A percentile compares a stretch with the other conserved stretches of the same genome.
Evolutionary conservation across 2,797 vertebrate species (phyloP).

Genomic region (Etheostoma perlongum): DNA sequence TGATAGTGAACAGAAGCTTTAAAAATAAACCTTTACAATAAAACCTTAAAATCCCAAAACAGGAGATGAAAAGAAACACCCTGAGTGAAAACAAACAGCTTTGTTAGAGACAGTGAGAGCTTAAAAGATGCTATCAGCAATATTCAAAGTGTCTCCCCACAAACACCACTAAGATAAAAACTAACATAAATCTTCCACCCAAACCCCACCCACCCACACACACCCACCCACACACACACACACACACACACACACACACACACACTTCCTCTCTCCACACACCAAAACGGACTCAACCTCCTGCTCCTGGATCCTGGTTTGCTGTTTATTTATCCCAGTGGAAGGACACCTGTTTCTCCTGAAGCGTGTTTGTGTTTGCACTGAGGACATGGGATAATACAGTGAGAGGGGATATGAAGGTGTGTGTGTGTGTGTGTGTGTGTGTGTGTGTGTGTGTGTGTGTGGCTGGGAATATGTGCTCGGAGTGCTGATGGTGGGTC

Average conservation of each 20-base stretch:
- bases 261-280: slow-evolving; percentile 1
- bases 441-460: slow-evolving; percentile 21
- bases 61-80: slow-evolving; percentile 52
- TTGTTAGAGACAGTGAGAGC: slow-evolving; percentile 53
- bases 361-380: slow-evolving; percentile 84
- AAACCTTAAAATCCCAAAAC: slow-evolving; percentile 17
- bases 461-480: slow-evolving; percentile 36
- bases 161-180: slow-evolving; percentile 50
- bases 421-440: slow-evolving; percentile 42
- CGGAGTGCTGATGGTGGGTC: slow-evolving; percentile 42
- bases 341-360: slow-evolving; percentile 78
- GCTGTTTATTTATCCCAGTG: slow-evolving; percentile 83
- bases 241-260: slow-evolving; percentile 21
- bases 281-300: slow-evolving; percentile 46
- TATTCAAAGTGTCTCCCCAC: slow-evolving; percentile 73
- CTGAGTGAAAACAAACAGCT: slow-evolving; percentile 74
- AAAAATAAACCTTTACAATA: neutral
- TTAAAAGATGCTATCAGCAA: slow-evolving; percentile 81
- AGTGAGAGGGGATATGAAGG: slow-evolving; percentile 41
- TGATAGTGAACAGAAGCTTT: slow-evolving; percentile 18
- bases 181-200: slow-evolving; percentile 31
- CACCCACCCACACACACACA: slow-evolving; percentile 1
- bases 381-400: slow-evolving; percentile 71
- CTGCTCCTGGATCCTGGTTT: slow-evolving; percentile 77
- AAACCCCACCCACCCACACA: neutral